Evolutionary conservation across 2,113 vertebrate genomes (phyloP).

Genomic region (Geococcyx californianus): DNA sequence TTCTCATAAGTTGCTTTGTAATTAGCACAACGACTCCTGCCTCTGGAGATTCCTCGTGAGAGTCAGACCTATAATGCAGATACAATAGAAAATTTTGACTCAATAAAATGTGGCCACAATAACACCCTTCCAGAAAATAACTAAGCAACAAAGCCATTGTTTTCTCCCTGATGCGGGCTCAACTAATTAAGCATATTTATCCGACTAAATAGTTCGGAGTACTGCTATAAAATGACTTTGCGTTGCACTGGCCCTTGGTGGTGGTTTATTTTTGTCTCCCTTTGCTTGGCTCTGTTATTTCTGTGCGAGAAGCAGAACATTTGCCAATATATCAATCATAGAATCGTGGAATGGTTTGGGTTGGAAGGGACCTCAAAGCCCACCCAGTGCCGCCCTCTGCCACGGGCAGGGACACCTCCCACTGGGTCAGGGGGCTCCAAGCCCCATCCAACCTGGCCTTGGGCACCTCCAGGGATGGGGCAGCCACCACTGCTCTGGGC

Average conservation of each 20-base stretch:
- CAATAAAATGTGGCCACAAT: neutral
- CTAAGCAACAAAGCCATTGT: neutral
- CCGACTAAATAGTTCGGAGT: neutral
- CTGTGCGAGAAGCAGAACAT: neutral
- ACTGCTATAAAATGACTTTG: neutral
- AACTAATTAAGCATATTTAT: constrained; percentile 52
- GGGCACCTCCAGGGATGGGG: no score
- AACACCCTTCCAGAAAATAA: neutral
- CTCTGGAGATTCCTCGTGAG: neutral
- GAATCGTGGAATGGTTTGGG: no score
- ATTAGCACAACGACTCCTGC: neutral
- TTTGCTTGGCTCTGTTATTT: neutral
- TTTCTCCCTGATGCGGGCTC: neutral
- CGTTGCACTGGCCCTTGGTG: neutral
- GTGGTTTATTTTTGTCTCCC: constrained; percentile 21
- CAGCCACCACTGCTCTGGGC: no score
- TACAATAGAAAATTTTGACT: neutral
- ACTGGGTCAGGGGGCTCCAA: no score
- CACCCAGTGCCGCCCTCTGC: no score
- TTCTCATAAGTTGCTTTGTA: neutral
- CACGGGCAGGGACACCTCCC: no score
- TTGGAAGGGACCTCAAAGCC: no score
- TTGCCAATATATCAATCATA: neutral
- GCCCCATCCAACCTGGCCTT: no score
- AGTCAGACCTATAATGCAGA: neutral